Conservation (phyloP, 2,113 vertebrate species). For the Dicerorhinus sumatrensis region DNA sequence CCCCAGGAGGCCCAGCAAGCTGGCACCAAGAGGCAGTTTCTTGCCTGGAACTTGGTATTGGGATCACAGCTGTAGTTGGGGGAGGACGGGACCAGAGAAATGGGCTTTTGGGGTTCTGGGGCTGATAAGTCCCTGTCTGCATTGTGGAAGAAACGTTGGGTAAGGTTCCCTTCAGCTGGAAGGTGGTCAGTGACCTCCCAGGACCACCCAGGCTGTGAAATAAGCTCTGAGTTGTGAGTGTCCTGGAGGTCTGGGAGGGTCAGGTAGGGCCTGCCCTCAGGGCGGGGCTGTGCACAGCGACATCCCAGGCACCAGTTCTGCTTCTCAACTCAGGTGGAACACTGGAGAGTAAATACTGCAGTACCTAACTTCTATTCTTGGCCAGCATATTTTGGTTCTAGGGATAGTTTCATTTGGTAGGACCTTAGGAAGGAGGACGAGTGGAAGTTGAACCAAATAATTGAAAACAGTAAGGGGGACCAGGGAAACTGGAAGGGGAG, state of each 20-base stretch:
- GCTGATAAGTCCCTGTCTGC: not conserved
- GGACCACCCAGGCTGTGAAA: slow-evolving; percentile 9
- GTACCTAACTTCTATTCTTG: not conserved
- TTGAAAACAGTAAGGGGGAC: not conserved
- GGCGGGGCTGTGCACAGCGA: not conserved
- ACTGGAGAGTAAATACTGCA: not conserved
- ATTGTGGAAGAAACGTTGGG: not conserved
- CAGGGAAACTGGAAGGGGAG: not conserved
- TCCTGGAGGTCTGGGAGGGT: not conserved
- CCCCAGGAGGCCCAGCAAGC: slow-evolving; percentile 11
- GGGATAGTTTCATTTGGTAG: not conserved
- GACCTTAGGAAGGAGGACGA: not conserved
- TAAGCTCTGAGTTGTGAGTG: not conserved
- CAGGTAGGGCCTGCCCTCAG: not conserved
- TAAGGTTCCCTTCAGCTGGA: not conserved
- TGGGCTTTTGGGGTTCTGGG: not conserved
- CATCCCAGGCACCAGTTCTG: not conserved
- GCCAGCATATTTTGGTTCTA: not conserved
- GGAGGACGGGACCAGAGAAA: not conserved
- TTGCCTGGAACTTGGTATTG: not conserved
- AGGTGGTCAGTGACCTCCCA: not conserved
- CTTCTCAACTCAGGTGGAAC: not conserved
- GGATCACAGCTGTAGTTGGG: not conserved
- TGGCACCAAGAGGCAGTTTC: slow-evolving; percentile 33
- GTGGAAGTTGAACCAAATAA: not conserved